Base-by-base conservation (phyloP, 92 coral and sea anemone species). In the Siderastrea radians region DNA sequence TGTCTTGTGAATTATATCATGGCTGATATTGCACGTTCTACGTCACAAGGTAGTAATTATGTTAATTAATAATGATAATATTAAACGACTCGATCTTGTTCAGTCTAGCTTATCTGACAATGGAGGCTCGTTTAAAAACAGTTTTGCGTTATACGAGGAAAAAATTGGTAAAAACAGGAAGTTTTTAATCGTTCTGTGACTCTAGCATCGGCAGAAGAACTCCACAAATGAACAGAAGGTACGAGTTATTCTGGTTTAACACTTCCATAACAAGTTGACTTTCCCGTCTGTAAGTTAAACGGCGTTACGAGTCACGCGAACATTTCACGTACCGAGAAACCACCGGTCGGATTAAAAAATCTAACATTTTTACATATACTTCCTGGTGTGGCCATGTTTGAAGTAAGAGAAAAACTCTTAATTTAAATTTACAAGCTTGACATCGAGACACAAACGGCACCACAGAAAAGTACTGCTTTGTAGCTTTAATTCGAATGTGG, bases 301-400 rank as follows among this genome's bases (percentile, higher is more conserved):
- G 71, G 86, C 78, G 86, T 82, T 82, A 82, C 86, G 0, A 15
- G 86, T 82, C 86, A 82, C 78, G 86, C 78, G 86, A 82, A 81
- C 45, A 54, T 11, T 65, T 65, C 10, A 70, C 17, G 46, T 14
- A 15, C 7, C 38, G 38, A 26, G 38, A 26, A 26, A 26, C 38
- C 38, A 26, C 38, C 38, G 38, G 38, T 26, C 38, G 38, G 38
- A 26, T 26, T 26, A 26, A 26, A 26, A 26, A 26, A 26, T 26
- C 38, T 26, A 26, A 26, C 38, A 26, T 26, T 26, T 26, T 26
- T 26, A 26, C 38, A 26, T 26, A 26, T 26, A 26, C 38, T 26
- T 26, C 38, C 38, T 26, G 38, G 38, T 26, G 38, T 26, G 38
- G 38, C 38, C 38, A 26, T 26, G 38, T 26, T 26, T 26, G 38